Base-by-base conservation (phyloP, 2,797 vertebrate species). In the Onychomys leucogaster region DNA sequence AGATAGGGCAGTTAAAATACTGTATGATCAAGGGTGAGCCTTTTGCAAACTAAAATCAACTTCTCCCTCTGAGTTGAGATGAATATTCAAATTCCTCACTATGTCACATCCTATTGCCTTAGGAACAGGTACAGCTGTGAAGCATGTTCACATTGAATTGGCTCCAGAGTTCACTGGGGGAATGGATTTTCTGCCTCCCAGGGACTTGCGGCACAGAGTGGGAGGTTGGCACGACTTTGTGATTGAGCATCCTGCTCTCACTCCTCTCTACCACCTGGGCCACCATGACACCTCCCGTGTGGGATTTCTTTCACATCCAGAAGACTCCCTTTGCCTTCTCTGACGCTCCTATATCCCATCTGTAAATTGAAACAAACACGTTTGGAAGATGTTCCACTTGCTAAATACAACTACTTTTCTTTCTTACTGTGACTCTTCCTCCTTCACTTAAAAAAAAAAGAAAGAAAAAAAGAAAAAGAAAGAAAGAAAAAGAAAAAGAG, bases 21-120 rank as follows among this genome's bases (percentile, higher is more conserved):
- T 57, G 21, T 67, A 10, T 59, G 71, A 65, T 81, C 37, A 78
- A 93, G 52, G 57, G 3, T n/a, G 29, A 41, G 46, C 10, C 34
- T 94, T 97, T 92, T n/a, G 12, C 83, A 43, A 93, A 84, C 78
- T 57, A 93, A 81, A 88, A 41, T 61, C n/a, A 75, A 61, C 85
- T 85, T 94, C 37, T 73, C 57, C 61, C 12, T 21, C 13, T 12
- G 89, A 73, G 4, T 59, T 89, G 13, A 41, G 29, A 83, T 55
- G 57, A 91, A 37, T 75, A 52, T 83, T 46, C 6, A 21, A 61
- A 63, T 67, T 71, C 73, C 37, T 25, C 13, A n/a, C 27, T 49
- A 9, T 43, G 37, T 55, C 13, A 43, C 55, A 34, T 71, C 9
- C 34, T 65, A 49, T 46, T 17, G 34, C 75, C 46, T 94, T 67